Percentiles rank a stretch among this genome's conserved stretches.
Conservation (phyloP, 1,140 invertebrate species). For the Teleogryllus occipitalis region DNA sequence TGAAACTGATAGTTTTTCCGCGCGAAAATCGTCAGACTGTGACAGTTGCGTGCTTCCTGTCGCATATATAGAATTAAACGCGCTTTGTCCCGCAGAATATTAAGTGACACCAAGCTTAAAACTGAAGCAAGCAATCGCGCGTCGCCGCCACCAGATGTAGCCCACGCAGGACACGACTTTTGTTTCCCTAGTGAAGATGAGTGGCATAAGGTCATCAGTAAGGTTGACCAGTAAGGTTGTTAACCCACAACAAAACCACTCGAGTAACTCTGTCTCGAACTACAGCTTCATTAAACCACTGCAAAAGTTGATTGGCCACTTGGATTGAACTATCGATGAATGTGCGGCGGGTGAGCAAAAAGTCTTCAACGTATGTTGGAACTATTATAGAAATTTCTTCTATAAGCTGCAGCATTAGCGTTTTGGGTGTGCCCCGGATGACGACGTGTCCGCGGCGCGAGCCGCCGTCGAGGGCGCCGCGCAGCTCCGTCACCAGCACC, state of each 20-base stretch:
- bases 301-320: slow-evolving; percentile 77
- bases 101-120: too few relatives aligned
- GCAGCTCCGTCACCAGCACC: slow-evolving; percentile 85
- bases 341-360: slow-evolving; percentile 93
- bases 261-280: slow-evolving; percentile 85
- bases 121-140: too few relatives aligned
- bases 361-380: slow-evolving; percentile 97
- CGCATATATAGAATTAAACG: too few relatives aligned
- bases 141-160: too few relatives aligned
- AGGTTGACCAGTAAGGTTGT: too few relatives aligned
- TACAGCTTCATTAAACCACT: slow-evolving; percentile 78
- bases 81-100: too few relatives aligned
- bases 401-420: slow-evolving; percentile 85
- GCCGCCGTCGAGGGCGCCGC: slow-evolving; percentile 56
- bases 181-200: too few relatives aligned
- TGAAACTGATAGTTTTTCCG: too few relatives aligned
- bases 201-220: too few relatives aligned
- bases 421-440: slow-evolving; percentile 82
- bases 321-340: slow-evolving; percentile 80
- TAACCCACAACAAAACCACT: slow-evolving; percentile 95
- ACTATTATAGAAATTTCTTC: slow-evolving; percentile 90
- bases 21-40: too few relatives aligned
- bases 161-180: too few relatives aligned
- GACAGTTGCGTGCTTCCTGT: too few relatives aligned
- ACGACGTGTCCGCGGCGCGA: slow-evolving; percentile 70